Evolutionary conservation across 2,888 invertebrate genomes (phyloP).

Genomic region (Chrysolina oricalcia): DNA sequence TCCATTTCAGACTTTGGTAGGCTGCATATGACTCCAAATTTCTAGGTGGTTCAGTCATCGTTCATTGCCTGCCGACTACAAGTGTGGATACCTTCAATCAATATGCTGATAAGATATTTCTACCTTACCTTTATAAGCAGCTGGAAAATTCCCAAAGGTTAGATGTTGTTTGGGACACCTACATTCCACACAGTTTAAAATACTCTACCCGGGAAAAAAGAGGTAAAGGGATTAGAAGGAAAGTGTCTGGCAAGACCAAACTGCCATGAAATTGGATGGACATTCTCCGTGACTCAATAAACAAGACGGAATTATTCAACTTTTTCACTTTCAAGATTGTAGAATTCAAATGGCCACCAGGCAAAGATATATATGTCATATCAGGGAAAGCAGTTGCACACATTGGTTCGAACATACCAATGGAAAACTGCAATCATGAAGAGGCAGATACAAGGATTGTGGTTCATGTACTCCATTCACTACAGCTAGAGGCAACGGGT

Average conservation of each 20-base stretch:
- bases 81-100: slow-evolving; percentile 28
- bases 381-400: too few relatives aligned
- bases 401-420: too few relatives aligned
- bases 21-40: slow-evolving; percentile 30
- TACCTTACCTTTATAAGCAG: slow-evolving; percentile 25
- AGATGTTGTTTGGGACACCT: slow-evolving; percentile 29
- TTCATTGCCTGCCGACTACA: slow-evolving; percentile 24
- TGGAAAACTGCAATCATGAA: too few relatives aligned
- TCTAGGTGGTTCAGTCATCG: slow-evolving; percentile 27
- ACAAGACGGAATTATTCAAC: slow-evolving; percentile 24
- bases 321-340: too few relatives aligned
- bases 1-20: slow-evolving; percentile 17
- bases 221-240: too few relatives aligned
- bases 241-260: too few relatives aligned
- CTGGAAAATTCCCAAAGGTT: slow-evolving; percentile 19
- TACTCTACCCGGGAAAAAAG: slow-evolving; percentile 8
- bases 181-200: slow-evolving; percentile 10
- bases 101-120: too few relatives aligned
- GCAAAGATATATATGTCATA: too few relatives aligned
- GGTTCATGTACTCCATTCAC: too few relatives aligned
- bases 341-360: too few relatives aligned
- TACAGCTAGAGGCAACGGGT: too few relatives aligned
- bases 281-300: slow-evolving; percentile 20
- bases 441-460: too few relatives aligned
- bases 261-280: slow-evolving; percentile 23